phyloP scores from a whole-genome alignment of 2,113 vertebrate species.

The Mormyrus lacerda region DNA sequence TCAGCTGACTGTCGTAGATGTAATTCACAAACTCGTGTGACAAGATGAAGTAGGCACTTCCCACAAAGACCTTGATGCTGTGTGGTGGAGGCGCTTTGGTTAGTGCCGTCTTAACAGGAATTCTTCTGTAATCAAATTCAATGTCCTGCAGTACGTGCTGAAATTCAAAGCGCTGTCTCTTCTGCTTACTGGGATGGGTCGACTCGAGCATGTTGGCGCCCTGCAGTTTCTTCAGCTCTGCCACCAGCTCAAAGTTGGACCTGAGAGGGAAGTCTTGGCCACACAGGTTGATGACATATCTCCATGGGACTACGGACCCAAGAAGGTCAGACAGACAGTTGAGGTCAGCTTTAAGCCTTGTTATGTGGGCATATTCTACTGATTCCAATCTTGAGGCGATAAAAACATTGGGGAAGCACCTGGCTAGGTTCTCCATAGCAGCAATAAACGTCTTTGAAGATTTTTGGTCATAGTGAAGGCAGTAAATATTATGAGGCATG shows the following conservation, averaged over 20 bases:
- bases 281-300: slow-evolving; percentile 84
- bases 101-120: slow-evolving; percentile 67
- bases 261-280: slow-evolving; percentile 88
- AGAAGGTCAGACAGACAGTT: slow-evolving; percentile 84
- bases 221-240: slow-evolving; percentile 71
- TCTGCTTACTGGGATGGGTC: slow-evolving; percentile 64
- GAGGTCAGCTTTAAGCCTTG: slow-evolving; percentile 81
- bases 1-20: slow-evolving; percentile 55
- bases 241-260: slow-evolving; percentile 75
- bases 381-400: slow-evolving; percentile 77
- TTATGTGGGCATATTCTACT: slow-evolving; percentile 81
- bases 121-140: slow-evolving; percentile 64
- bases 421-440: slow-evolving; percentile 73
- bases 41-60: slow-evolving; percentile 88
- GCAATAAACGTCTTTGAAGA: slow-evolving; percentile 67
- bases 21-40: slow-evolving; percentile 67
- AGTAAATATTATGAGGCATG: slow-evolving; percentile 76
- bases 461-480: slow-evolving; percentile 86
- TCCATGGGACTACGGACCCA: slow-evolving; percentile 70
- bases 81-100: slow-evolving; percentile 71
- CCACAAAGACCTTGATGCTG: slow-evolving; percentile 75
- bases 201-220: slow-evolving; percentile 85
- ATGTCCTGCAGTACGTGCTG: slow-evolving; percentile 65
- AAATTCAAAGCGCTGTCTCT: slow-evolving; percentile 74
- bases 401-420: slow-evolving; percentile 78